Evolutionary conservation across 2,113 vertebrate species (phyloP).

Genomic region (Aldabrachelys gigantea): DNA sequence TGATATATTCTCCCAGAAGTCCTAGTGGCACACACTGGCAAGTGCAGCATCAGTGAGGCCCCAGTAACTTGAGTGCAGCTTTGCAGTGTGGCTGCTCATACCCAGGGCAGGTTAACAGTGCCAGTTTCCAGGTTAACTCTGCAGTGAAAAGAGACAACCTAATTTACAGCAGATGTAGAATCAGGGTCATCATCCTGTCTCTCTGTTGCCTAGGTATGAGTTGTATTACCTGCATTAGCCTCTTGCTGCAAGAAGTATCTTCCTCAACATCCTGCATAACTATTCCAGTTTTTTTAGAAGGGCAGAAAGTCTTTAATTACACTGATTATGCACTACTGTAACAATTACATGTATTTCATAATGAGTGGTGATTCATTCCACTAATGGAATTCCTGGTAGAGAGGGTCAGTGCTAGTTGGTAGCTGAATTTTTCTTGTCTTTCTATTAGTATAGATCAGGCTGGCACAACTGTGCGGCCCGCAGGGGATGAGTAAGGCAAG

Average conservation of each 20-base stretch:
- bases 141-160: too few relatives aligned
- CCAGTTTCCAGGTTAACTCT: background rate
- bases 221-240: background rate
- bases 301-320: background rate
- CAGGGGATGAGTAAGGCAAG: too few relatives aligned
- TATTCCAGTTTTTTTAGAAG: background rate
- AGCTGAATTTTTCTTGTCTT: background rate
- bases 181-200: background rate
- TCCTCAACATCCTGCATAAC: too few relatives aligned
- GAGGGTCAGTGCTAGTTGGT: accelerated
- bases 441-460: background rate
- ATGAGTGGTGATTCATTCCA: accelerated
- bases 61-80: background rate
- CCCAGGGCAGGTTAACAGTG: background rate
- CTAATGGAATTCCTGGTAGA: accelerated
- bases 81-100: background rate
- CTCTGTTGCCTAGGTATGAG: accelerated
- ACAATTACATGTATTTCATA: background rate
- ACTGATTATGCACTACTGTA: accelerated
- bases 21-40: too few relatives aligned
- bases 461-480: too few relatives aligned
- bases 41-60: background rate
- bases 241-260: too few relatives aligned
- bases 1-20: background rate
- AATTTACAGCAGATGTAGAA: background rate